phyloP scores from a whole-genome alignment of 2,888 invertebrate species.

The Parapristionchus giblindavisi region DNA sequence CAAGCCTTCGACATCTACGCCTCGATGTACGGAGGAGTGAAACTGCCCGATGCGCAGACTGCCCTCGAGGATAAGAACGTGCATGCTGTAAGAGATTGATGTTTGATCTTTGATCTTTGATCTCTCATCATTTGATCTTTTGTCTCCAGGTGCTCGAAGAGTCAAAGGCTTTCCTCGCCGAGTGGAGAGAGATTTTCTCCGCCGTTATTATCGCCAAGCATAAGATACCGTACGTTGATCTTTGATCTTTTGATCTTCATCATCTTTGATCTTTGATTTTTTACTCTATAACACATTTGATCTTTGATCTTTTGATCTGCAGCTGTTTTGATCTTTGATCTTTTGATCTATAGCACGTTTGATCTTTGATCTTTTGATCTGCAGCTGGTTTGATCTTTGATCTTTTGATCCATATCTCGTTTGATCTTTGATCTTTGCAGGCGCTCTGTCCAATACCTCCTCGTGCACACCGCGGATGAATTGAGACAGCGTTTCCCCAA shows the following conservation, averaged over 20 bases:
- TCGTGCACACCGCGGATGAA: slow-evolving; percentile 45
- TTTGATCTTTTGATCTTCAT: slow-evolving; percentile 5
- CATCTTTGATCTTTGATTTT: neutral
- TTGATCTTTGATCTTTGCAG: no score
- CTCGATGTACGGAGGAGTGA: slow-evolving; percentile 41
- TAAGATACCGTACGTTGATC: slow-evolving; percentile 46
- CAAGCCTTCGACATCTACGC: slow-evolving; percentile 47
- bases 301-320: no score
- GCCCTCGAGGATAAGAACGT: slow-evolving; percentile 50
- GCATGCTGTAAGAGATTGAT: slow-evolving; percentile 33
- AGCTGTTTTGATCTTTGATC: no score
- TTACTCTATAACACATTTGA: no score
- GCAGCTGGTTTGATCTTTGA: no score
- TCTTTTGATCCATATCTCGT: no score
- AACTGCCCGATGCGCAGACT: slow-evolving; percentile 42
- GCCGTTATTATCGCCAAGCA: slow-evolving; percentile 48
- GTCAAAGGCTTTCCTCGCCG: slow-evolving; percentile 55
- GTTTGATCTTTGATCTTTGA: neutral
- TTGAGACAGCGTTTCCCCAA: slow-evolving; percentile 52
- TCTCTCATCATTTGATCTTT: no score
- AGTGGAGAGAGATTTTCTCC: slow-evolving; percentile 55
- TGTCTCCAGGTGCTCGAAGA: slow-evolving; percentile 54
- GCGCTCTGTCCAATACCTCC: slow-evolving; percentile 51
- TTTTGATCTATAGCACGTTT: no score
- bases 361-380: no score